phyloP scores from a whole-genome alignment of 2,113 vertebrate genomes.

The Coracopsis vasa region DNA sequence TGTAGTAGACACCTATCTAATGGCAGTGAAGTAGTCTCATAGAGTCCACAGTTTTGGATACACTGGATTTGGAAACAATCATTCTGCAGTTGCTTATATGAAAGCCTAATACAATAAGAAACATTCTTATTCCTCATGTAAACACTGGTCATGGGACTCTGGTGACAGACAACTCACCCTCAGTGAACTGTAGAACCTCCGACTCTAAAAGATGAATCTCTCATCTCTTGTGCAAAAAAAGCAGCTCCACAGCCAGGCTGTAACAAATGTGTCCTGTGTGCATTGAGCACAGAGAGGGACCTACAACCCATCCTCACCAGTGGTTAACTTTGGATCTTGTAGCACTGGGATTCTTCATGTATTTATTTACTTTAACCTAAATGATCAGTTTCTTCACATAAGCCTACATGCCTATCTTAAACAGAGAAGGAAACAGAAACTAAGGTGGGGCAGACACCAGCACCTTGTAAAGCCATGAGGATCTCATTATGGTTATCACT shows the following conservation, averaged over 20 bases:
- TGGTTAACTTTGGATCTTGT: neutral
- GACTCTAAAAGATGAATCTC: neutral
- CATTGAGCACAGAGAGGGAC: accelerated
- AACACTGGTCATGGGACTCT: neutral
- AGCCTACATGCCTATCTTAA: neutral
- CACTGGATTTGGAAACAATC: neutral
- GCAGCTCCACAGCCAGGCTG: neutral
- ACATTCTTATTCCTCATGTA: neutral
- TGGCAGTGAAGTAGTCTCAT: neutral
- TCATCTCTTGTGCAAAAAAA: neutral
- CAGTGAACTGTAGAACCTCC: neutral
- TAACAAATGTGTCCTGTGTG: neutral
- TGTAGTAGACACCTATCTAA: neutral
- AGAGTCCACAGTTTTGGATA: neutral
- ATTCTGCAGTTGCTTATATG: neutral
- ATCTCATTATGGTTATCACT: neutral
- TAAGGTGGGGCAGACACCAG: accelerated
- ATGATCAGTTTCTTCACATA: neutral
- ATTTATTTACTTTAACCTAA: neutral
- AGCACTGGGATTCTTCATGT: neutral
- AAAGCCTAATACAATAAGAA: neutral
- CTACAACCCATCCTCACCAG: neutral
- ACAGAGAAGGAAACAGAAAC: neutral
- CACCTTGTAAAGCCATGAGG: neutral
- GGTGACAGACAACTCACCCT: neutral